Base-by-base conservation (phyloP, 1,140 invertebrate genomes). In the Pteromalus puparum region DNA sequence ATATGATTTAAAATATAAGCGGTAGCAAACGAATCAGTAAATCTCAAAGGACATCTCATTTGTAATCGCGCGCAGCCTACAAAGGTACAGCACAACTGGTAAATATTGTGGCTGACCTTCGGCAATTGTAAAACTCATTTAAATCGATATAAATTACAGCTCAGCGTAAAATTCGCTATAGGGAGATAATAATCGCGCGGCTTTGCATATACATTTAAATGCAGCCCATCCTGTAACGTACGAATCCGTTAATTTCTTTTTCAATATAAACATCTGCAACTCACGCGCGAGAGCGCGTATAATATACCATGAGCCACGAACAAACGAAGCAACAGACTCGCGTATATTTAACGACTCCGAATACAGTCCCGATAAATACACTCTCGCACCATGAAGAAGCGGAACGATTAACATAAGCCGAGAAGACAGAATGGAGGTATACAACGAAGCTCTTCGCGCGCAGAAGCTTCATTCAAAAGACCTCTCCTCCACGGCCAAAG, bases 211-310 rank as follows among this genome's bases (percentile, higher is more conserved):
- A 18, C 21, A n/a, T 61, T 61, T 61, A 21, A 61, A 61, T 61
- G 21, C 53, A n/a, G 53, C 18, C 53, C 53, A 21, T n/a, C 18
- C 53, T 6, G 53, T 7, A n/a, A 7, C 21, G 6, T 34, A 34
- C 18, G 18, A 7, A 61, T n/a, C 18, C 53, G 18, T 1, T 7
- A 21, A 18, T n/a, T 61, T 70, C 26, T 30, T 30, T 70, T 70
- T 70, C 67, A 70, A 26, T 70, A 26, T 70, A 70, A 70, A 70
- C 24, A 30, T 70, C 67, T 30, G 67, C 67, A 65, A n/a, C 61
- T 21, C 61, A 13, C 26, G 67, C 26, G 24, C 30, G n/a, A n/a
- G 18, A 67, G 65, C 21, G 67, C 28, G 2, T 13, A 28, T 70
- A 70, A 70, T 13, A 28, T 18, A 70, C 24, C 26, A n/a, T n/a